Evolutionary conservation across 2,888 invertebrate species (phyloP).

Genomic region (Tetragnatha montana): DNA sequence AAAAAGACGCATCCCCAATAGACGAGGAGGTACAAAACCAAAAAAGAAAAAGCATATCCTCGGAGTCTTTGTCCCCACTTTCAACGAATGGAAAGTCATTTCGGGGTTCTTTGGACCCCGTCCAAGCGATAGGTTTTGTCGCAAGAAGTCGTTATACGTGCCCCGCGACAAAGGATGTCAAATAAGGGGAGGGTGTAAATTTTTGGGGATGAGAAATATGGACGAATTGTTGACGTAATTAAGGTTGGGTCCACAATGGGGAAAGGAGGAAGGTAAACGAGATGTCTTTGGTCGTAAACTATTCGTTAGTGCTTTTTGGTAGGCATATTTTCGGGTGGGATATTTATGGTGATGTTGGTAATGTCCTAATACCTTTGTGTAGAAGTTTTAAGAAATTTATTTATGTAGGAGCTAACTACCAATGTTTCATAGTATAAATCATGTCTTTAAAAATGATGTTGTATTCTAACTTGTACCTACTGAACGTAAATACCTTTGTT

Average conservation of each 20-base stretch:
- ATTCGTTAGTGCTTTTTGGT: neutral
- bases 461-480: no score
- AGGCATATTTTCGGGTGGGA: neutral
- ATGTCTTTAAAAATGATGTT: no score
- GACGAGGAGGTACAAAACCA: conserved; percentile 7
- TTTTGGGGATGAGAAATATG: neutral
- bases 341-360: no score
- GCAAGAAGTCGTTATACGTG: neutral
- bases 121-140: conserved; percentile 12
- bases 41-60: neutral
- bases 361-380: no score
- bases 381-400: no score
- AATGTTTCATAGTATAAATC: no score
- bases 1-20: neutral
- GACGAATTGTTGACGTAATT: neutral
- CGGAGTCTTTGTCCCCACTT: neutral
- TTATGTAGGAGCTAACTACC: no score
- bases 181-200: neutral
- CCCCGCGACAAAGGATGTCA: neutral
- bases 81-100: conserved; percentile 5
- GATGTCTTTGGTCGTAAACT: neutral
- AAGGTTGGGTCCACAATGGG: neutral
- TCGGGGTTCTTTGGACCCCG: neutral
- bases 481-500: no score
- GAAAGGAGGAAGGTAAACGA: neutral